Percentiles rank a stretch among this genome's conserved stretches.
phyloP scores from a whole-genome alignment of 2,888 invertebrate species.

The Nemoura dubitans region DNA sequence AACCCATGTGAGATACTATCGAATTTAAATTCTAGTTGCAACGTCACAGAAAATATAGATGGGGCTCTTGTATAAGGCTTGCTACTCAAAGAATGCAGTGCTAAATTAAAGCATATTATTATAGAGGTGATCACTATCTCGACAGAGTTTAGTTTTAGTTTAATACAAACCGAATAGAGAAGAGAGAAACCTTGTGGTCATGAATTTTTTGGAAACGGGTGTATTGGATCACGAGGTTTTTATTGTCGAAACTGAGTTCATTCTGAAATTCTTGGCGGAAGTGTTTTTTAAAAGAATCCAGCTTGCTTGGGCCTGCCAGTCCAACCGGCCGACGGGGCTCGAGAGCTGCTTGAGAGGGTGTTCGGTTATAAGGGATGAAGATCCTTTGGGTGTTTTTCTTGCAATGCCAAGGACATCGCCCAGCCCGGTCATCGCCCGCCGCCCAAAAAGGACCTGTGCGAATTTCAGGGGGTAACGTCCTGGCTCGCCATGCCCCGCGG shows the following conservation, averaged over 20 bases:
- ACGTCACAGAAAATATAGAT: too few relatives aligned
- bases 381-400: constrained; percentile 41
- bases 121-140: too few relatives aligned
- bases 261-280: constrained; percentile 23
- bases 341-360: not conserved
- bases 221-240: not conserved
- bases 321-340: not conserved
- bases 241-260: constrained; percentile 8
- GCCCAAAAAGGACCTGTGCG: constrained; percentile 19
- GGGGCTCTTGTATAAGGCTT: too few relatives aligned
- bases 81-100: too few relatives aligned
- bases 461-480: constrained; percentile 35
- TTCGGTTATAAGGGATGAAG: constrained; percentile 28
- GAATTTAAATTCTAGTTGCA: too few relatives aligned
- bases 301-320: not conserved
- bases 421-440: constrained; percentile 32
- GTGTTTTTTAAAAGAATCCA: constrained; percentile 32
- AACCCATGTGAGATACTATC: too few relatives aligned
- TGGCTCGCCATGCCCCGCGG: not conserved
- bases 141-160: too few relatives aligned
- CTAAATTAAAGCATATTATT: too few relatives aligned
- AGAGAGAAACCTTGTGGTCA: not conserved
- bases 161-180: not conserved
- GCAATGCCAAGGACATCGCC: constrained; percentile 45
- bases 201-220: not conserved